A percentile compares a stretch with the other conserved stretches of the same genome.
Conservation (phyloP, 2,797 vertebrate species). For the Scomberomorus guttatus region DNA sequence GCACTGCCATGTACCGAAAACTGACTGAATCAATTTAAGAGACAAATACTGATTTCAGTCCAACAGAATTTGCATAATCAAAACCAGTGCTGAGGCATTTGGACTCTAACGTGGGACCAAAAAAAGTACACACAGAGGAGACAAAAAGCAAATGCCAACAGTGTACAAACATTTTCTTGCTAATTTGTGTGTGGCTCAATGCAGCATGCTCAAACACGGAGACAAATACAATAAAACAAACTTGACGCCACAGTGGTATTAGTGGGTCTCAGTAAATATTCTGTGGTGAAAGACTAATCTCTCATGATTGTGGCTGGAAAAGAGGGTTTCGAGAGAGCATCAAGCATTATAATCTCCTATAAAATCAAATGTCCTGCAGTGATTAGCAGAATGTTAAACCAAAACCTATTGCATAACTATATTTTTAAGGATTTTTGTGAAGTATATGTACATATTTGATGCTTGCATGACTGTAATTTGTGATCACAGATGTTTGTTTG, state of each 20-base stretch:
- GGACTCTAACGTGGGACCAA: constrained; percentile 18
- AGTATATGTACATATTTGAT: constrained; percentile 16
- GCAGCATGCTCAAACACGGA: constrained; percentile 43
- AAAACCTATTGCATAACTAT: neutral
- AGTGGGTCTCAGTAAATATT: constrained; percentile 50
- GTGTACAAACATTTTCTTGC: constrained; percentile 46
- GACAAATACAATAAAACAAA: constrained; percentile 58
- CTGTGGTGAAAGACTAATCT: constrained; percentile 52
- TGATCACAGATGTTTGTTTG: constrained; percentile 55
- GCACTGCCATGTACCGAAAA: constrained; percentile 28
- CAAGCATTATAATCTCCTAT: neutral
- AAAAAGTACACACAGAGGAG: constrained; percentile 29
- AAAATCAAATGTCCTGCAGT: constrained; percentile 15
- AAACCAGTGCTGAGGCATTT: constrained; percentile 42
- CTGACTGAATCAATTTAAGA: constrained; percentile 36
- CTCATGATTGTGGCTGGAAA: constrained; percentile 36
- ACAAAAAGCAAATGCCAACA: constrained; percentile 46
- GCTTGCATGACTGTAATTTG: constrained; percentile 31
- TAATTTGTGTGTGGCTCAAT: constrained; percentile 59
- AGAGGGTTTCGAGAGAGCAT: constrained; percentile 27
- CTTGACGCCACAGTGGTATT: constrained; percentile 56
- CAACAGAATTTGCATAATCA: constrained; percentile 52
- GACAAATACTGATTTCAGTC: constrained; percentile 32
- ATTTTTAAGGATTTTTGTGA: constrained; percentile 7
- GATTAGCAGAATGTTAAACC: constrained; percentile 3